phyloP scores from a whole-genome alignment of 2,888 invertebrate genomes.

The Epiblema foenella region DNA sequence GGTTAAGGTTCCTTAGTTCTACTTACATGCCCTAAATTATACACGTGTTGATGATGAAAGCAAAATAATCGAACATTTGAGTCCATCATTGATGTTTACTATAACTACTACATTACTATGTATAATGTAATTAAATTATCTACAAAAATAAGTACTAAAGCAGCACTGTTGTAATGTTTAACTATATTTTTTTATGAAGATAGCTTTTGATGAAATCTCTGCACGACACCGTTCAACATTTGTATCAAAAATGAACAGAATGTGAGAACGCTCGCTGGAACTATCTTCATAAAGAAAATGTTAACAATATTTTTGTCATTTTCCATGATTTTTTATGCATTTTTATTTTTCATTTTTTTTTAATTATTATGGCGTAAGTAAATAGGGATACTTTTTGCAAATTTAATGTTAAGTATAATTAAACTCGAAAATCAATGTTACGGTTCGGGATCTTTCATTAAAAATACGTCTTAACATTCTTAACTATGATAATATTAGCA shows the following conservation, averaged over 20 bases:
- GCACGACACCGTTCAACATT: constrained; percentile 5
- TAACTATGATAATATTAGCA: constrained; percentile 65
- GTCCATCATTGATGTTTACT: constrained; percentile 28
- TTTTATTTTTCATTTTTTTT: constrained; percentile 68
- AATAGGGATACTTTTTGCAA: constrained; percentile 30
- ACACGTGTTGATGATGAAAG: constrained; percentile 16
- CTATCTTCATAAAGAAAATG: constrained; percentile 61
- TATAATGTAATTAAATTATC: constrained; percentile 43
- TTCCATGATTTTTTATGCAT: constrained; percentile 66
- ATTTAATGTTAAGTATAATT: constrained; percentile 34
- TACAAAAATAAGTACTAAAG: constrained; percentile 56
- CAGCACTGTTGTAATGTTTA: constrained; percentile 48
- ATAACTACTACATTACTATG: constrained; percentile 26
- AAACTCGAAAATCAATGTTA: constrained; percentile 49
- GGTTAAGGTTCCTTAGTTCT: too few species aligned
- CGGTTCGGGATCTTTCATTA: constrained; percentile 65
- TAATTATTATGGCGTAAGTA: constrained; percentile 49
- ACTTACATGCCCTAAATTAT: constrained; percentile 6
- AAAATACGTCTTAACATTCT: constrained; percentile 61
- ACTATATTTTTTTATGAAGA: constrained; percentile 46
- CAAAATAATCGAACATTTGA: constrained; percentile 21
- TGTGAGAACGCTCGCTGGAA: neutral
- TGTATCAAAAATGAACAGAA: neutral
- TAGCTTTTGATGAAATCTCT: constrained; percentile 27
- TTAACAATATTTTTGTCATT: constrained; percentile 67